Conservation (phyloP, 2,113 vertebrate genomes). For the Empidonax alnorum region DNA sequence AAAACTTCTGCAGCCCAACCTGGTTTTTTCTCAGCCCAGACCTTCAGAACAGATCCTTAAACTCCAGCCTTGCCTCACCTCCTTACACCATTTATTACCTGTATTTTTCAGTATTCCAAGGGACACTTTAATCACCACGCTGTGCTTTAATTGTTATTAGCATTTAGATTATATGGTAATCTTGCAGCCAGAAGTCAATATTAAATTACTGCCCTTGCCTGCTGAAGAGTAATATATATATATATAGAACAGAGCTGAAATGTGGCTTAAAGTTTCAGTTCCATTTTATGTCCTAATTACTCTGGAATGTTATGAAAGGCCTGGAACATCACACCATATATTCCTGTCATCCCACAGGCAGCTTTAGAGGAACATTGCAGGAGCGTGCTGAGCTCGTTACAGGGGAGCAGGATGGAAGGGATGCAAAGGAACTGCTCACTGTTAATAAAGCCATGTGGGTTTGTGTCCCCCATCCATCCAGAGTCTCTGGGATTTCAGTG, state of each 20-base stretch:
- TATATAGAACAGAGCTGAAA: slow-evolving; percentile 17
- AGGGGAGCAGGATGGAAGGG: slow-evolving; percentile 18
- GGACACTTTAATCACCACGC: slow-evolving; percentile 49
- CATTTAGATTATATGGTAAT: slow-evolving; percentile 73
- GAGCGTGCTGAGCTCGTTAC: slow-evolving; percentile 26
- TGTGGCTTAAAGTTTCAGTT: slow-evolving; percentile 47
- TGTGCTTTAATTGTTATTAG: slow-evolving; percentile 64
- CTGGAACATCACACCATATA: slow-evolving; percentile 33
- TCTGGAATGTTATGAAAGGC: slow-evolving; percentile 16
- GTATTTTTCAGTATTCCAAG: slow-evolving; percentile 37
- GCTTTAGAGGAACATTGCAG: slow-evolving; percentile 32
- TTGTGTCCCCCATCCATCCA: neutral
- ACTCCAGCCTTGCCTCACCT: neutral
- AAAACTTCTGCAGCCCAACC: neutral
- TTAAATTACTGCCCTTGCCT: slow-evolving; percentile 67
- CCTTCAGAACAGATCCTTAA: neutral
- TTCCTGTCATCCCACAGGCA: slow-evolving; percentile 32
- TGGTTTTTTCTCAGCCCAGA: neutral
- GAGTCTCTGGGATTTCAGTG: rapidly evolving
- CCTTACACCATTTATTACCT: slow-evolving; percentile 19
- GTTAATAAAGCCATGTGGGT: neutral
- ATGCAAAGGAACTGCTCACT: neutral
- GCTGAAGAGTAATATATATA: neutral
- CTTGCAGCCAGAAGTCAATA: slow-evolving; percentile 61
- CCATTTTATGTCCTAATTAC: slow-evolving; percentile 73